Base-by-base conservation (phyloP, 2,888 invertebrate species). In the Chaetoderma sp. region DNA sequence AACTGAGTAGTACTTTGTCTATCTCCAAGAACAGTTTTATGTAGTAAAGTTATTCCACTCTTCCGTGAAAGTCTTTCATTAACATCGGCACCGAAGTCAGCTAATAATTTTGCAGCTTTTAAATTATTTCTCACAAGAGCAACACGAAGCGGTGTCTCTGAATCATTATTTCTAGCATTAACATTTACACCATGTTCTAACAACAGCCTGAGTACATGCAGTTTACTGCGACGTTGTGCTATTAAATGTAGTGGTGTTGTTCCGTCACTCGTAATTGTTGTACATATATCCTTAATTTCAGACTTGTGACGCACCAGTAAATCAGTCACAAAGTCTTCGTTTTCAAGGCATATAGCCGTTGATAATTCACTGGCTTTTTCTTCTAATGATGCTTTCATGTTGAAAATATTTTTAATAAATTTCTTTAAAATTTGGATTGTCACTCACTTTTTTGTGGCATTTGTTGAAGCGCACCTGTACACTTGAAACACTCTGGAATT, bases 221-320 rank as follows among this genome's bases (percentile, higher is more conserved):
- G 73, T 33, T 78, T 70, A n/a, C n/a, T n/a, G 45, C 76, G 71
- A 28, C 76, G 66, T 52, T 78, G 73, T 0, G 78, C 76, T 56
- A 78, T 71, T 16, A 75, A 65, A 66, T 81, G 81, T 16, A 81
- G 70, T 1, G 75, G 73, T 1, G 81, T 80, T 32, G 73, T 74
- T 21, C 80, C 80, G 65, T 74, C 77, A 16, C 66, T 42, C 0
- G 73, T 75, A 39, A 81, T 78, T 42, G 75, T 77, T 10, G 79
- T 79, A 65, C 78, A 77, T 28, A 77, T 66, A 27, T 79, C 76
- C 10, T 71, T 60, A 1, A 74, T 70, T 18, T 62, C 55, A 16
- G 75, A 72, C n/a, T 71, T 65, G 54, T 73, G 67, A 44, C 70
- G 68, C 27, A 71, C 60, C 23, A 78, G 63, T 16, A 69, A 57